These are phyloP conservation scores for Eptesicus fuscus DNA, from an alignment of 2,113 vertebrate genomes.

Conservation along the genomic window DNA sequence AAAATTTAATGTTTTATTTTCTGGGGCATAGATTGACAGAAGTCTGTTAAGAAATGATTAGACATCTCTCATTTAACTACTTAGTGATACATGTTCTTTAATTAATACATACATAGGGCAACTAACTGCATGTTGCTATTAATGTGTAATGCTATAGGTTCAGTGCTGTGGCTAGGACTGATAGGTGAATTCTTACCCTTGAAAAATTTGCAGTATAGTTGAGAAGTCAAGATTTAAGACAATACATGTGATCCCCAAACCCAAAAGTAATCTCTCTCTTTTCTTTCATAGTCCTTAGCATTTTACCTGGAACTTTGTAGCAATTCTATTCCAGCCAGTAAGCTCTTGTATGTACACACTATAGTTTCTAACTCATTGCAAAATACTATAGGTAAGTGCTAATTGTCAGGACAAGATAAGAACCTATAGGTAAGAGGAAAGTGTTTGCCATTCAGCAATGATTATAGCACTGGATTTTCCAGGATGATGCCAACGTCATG, in stretches of 20 bases:
- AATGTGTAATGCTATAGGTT: not conserved
- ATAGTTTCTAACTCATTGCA: not conserved
- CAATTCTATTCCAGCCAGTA: not conserved
- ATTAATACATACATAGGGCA: not conserved
- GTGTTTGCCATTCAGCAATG: not conserved
- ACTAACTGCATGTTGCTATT: not conserved
- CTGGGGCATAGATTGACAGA: not conserved
- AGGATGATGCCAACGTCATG: not conserved
- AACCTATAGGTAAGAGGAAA: not conserved
- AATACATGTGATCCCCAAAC: not conserved
- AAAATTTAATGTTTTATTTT: not conserved
- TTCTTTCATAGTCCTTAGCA: not conserved
- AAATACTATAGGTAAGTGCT: not conserved
- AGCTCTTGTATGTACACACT: not conserved
- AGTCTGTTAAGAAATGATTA: not conserved
- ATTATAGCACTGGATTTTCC: not conserved
- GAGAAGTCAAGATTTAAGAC: not conserved
- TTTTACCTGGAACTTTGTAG: not conserved
- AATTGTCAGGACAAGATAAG: not conserved
- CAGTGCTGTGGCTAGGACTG: not conserved
- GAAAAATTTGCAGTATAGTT: conserved; percentile 1
- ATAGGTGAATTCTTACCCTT: not conserved
- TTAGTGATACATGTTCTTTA: not conserved
- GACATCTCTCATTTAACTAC: not conserved
- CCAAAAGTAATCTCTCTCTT: not conserved